Evolutionary conservation across 2,888 invertebrate species (phyloP).

Genomic region (Heliconius ismenius): DNA sequence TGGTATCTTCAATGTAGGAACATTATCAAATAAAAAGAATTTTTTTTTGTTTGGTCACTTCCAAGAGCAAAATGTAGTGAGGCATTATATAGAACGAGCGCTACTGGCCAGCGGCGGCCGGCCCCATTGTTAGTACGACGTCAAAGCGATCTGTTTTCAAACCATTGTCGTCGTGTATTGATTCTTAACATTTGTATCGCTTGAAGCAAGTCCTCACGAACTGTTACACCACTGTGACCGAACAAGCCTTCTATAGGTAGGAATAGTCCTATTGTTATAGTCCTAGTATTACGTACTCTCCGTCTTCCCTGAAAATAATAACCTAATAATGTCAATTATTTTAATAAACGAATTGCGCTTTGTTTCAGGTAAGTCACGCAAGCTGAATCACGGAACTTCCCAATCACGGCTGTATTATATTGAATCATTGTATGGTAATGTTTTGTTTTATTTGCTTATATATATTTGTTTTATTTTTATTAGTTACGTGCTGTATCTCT

Average conservation of each 20-base stretch:
- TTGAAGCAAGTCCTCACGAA: conserved; percentile 15
- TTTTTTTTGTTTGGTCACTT: not conserved
- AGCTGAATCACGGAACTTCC: conserved; percentile 24
- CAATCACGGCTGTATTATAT: not conserved
- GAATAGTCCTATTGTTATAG: not conserved
- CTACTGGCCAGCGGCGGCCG: not conserved
- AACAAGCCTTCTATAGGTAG: not conserved
- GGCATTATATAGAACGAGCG: not conserved
- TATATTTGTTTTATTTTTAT: too few relatives aligned
- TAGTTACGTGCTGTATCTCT: too few relatives aligned
- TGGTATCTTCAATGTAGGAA: too few relatives aligned
- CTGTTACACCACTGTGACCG: not conserved
- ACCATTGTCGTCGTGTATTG: conserved; percentile 18
- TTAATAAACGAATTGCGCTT: conserved; percentile 25
- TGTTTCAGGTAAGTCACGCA: conserved; percentile 46
- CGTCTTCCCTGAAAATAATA: too few relatives aligned
- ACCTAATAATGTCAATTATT: conserved; percentile 10
- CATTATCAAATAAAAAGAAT: not conserved
- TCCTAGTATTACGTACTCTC: too few relatives aligned
- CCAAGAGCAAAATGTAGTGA: not conserved
- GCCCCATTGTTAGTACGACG: conserved; percentile 10
- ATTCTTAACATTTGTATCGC: conserved; percentile 11
- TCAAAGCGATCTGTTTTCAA: conserved; percentile 7
- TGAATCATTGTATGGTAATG: not conserved
- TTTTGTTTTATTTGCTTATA: not conserved